Evolutionary conservation across 2,888 invertebrate species (phyloP).

Genomic region (Ochlodes sylvanus): DNA sequence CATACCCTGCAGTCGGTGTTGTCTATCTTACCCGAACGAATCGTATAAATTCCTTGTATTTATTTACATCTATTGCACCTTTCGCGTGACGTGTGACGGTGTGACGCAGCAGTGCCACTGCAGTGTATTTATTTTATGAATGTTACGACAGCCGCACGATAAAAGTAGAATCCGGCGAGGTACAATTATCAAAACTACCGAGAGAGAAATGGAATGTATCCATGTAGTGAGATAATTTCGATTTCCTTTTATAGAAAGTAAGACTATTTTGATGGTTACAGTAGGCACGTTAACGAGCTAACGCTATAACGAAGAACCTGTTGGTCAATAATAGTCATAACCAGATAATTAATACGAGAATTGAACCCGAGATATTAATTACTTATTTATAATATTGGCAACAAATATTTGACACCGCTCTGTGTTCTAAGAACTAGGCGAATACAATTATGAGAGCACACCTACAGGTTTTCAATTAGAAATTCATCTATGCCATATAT

Average conservation of each 20-base stretch:
- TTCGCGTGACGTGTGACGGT: conserved; percentile 33
- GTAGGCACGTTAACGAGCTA: conserved; percentile 63
- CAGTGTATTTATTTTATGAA: conserved; percentile 41
- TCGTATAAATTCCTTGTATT: conserved; percentile 4
- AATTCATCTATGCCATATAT: conserved; percentile 15
- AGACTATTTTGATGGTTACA: conserved; percentile 72
- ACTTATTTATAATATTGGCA: conserved; percentile 42
- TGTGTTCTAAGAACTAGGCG: conserved; percentile 30
- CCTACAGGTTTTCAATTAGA: conserved; percentile 26
- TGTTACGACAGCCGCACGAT: conserved; percentile 55
- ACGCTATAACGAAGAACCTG: conserved; percentile 59
- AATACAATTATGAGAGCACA: conserved; percentile 22
- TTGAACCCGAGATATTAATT: conserved; percentile 45
- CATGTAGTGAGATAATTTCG: conserved; percentile 80
- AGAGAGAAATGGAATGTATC: conserved; percentile 80
- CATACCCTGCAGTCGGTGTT: conserved; percentile 21
- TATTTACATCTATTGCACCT: conserved; percentile 38
- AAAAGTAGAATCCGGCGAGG: conserved; percentile 69
- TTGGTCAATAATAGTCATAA: conserved; percentile 50
- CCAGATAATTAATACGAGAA: conserved; percentile 50
- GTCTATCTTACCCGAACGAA: background rate
- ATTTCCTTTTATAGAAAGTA: conserved; percentile 85
- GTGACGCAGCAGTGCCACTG: conserved; percentile 60
- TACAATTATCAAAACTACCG: conserved; percentile 77
- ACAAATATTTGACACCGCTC: conserved; percentile 42